These are phyloP conservation scores for Nyctalus aviator DNA, from an alignment of 2,797 vertebrate species.

Conservation along the genomic window DNA sequence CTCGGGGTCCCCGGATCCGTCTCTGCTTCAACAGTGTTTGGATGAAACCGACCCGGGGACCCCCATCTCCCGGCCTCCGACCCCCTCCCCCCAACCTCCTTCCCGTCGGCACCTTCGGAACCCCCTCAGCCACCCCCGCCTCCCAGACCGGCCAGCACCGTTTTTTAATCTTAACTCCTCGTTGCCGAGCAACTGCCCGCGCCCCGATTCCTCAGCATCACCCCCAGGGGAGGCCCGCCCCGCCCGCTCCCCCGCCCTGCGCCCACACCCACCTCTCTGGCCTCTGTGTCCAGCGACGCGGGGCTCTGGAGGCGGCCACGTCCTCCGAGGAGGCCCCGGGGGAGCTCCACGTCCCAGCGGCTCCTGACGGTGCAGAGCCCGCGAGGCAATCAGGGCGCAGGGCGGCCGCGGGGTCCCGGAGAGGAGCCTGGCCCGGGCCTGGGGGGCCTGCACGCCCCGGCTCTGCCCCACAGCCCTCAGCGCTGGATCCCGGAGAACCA, in stretches of 20 bases:
- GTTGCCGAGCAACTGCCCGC: too few relatives aligned
- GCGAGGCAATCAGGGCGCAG: too few relatives aligned
- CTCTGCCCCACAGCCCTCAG: neutral
- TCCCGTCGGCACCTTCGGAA: neutral
- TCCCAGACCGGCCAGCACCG: too few relatives aligned
- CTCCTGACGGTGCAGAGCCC: neutral
- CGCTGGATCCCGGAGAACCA: neutral
- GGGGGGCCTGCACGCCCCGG: too few relatives aligned
- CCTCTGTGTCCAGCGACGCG: neutral
- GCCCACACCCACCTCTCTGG: neutral
- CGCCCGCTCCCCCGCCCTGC: too few relatives aligned
- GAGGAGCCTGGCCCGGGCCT: too few relatives aligned
- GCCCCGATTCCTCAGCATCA: accelerated
- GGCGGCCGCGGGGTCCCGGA: too few relatives aligned
- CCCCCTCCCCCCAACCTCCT: too few relatives aligned
- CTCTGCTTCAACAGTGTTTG: neutral
- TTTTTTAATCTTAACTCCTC: neutral
- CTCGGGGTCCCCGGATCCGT: neutral
- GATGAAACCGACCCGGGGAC: neutral
- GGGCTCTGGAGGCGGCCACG: neutral
- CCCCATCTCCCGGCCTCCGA: neutral
- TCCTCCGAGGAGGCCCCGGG: too few relatives aligned
- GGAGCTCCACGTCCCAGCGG: too few relatives aligned
- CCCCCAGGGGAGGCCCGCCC: too few relatives aligned
- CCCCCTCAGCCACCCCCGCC: too few relatives aligned